Base-by-base conservation (phyloP, 2,888 invertebrate species). In the Erebia aethiops region DNA sequence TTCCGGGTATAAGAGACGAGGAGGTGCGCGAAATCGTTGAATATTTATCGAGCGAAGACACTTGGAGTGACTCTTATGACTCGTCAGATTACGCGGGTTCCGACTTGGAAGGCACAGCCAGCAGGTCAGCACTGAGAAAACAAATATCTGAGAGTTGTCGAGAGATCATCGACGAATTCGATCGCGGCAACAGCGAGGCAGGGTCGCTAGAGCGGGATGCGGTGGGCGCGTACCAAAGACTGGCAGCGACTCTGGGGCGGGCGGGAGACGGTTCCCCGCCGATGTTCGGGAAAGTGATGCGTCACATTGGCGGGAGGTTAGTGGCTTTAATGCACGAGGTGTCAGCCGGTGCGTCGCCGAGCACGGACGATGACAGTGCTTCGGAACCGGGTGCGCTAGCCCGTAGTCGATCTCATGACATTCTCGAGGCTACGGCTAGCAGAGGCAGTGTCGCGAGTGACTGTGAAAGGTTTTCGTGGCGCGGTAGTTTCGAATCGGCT, bases 291-390 rank as follows among this genome's bases (percentile, higher is more conserved):
- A 97, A 98, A 91, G 98, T 98, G 14, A 97, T 98, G 97, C 96
- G 97, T 78, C 98, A 98, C 82, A 98, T 98, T 71, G 98, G 98
- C 11, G 97, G 97, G 60, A 93, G 98, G 35, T 88, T 98, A 73
- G 97, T 98, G 41, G 97, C 98, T 0, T 91, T 98, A 72, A 98
- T 98, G 98, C 98, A 98, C 84, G 98, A 98, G 84, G 98, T 98
- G 1, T 97, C 97, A 16, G 97, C 96, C 64, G 97, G 97, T 49
- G 94, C 94, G 9, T 96, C 96, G 76, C 95, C 97, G 0, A 96
- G 96, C 69, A 96, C 96, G 64, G 95, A 96, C 75, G 96, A 96
- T 70, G 96, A 96, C 73, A 96, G 95, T 74, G 95, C 96, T 1
- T 96, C 96, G 0, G 96, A 96, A 75, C 92, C 95, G 26, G 93